Conservation (phyloP, 2,888 invertebrate genomes). For the Hylaea fasciaria region DNA sequence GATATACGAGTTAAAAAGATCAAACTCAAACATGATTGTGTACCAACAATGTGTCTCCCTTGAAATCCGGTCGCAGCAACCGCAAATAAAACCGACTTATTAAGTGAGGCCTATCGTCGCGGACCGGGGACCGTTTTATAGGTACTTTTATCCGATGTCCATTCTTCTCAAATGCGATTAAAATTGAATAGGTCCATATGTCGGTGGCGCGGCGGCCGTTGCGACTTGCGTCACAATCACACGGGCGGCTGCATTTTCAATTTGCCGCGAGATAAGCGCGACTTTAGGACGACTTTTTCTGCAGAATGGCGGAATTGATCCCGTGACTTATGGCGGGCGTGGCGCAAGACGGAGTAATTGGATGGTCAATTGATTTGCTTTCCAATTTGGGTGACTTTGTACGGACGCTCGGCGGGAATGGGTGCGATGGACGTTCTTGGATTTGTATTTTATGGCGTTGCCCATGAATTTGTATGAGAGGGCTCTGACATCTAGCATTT, state of each 20-base stretch:
- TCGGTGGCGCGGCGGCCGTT: conserved; percentile 68
- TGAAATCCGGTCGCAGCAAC: conserved; percentile 72
- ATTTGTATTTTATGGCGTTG: conserved; percentile 31
- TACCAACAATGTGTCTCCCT: conserved; percentile 71
- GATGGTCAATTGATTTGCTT: conserved; percentile 76
- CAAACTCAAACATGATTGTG: conserved; percentile 79
- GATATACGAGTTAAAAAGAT: conserved; percentile 76
- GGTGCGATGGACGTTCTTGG: conserved; percentile 39
- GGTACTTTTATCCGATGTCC: conserved; percentile 81
- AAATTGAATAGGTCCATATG: conserved; percentile 85
- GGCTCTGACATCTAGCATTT: conserved; percentile 9
- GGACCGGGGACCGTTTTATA: conserved; percentile 71
- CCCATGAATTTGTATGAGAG: conserved; percentile 35
- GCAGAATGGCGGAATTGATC: conserved; percentile 81
- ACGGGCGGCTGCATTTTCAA: conserved; percentile 83
- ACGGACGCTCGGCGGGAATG: conserved; percentile 21
- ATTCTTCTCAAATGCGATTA: conserved; percentile 85
- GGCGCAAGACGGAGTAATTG: conserved; percentile 71
- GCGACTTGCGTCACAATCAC: conserved; percentile 79
- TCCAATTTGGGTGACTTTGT: conserved; percentile 60
- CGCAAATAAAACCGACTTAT: conserved; percentile 82
- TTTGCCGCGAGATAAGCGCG: conserved; percentile 83
- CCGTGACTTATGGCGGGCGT: conserved; percentile 77
- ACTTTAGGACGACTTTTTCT: conserved; percentile 82
- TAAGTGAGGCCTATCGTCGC: conserved; percentile 72